Conservation (phyloP, 1,140 invertebrate species). For the Eueides isabella region DNA sequence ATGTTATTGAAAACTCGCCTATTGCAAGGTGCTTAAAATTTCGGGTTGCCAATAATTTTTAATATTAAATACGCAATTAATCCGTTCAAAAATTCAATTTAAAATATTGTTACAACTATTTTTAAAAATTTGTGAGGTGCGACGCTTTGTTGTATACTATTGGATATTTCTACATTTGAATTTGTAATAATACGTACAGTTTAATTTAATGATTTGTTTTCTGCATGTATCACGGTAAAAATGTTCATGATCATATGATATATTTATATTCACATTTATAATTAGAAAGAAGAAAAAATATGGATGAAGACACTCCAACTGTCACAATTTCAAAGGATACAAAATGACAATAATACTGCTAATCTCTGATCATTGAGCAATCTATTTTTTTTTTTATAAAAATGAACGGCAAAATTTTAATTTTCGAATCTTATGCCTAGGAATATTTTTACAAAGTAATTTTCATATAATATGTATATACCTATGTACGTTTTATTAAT, state of each 20-base stretch:
- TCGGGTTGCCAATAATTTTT: too few relatives aligned
- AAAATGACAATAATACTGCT: conserved; percentile 32
- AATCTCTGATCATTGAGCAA: conserved; percentile 36
- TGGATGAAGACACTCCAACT: not conserved
- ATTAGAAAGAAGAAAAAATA: not conserved
- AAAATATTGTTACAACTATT: not conserved
- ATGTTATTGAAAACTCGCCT: too few relatives aligned
- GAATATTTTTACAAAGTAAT: conserved; percentile 15
- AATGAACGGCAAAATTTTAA: conserved; percentile 14
- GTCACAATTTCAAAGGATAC: not conserved
- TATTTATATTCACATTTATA: not conserved
- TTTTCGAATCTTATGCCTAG: conserved; percentile 12
- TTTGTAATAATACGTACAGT: not conserved
- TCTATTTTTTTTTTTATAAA: conserved; percentile 24
- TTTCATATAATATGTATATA: conserved; percentile 1
- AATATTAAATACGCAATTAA: too few relatives aligned
- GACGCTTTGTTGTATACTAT: not conserved
- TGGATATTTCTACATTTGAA: not conserved
- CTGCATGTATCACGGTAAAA: not conserved
- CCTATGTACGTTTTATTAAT: conserved; percentile 1
- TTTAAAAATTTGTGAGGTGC: conserved; percentile 6
- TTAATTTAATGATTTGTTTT: not conserved
- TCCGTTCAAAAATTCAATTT: too few relatives aligned
- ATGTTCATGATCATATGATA: not conserved
- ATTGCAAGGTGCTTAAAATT: too few relatives aligned